Percentiles rank a stretch among this genome's conserved stretches.
Evolutionary conservation across 2,113 vertebrate genomes (phyloP).

Genomic region (Ictidomys tridecemlineatus): DNA sequence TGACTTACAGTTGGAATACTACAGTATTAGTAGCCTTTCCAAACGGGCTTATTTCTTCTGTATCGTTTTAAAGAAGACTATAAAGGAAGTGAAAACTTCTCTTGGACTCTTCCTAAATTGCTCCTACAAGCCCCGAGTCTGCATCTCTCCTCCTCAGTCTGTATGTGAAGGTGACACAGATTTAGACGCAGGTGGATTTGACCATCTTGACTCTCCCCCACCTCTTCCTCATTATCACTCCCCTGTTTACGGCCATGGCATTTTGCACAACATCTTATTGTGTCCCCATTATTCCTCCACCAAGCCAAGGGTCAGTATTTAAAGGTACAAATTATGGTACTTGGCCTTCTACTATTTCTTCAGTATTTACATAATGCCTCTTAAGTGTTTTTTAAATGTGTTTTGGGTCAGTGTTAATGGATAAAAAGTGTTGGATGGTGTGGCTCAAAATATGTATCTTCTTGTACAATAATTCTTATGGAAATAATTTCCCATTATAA

Average conservation of each 20-base stretch:
- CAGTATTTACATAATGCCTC: slow-evolving; percentile 67
- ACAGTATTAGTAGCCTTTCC: background rate
- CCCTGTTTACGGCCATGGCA: background rate
- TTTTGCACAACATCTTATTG: background rate
- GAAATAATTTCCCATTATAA: slow-evolving; percentile 57
- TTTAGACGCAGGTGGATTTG: background rate
- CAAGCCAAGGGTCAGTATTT: slow-evolving; percentile 33
- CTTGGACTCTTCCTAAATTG: background rate
- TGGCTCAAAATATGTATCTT: slow-evolving; percentile 23
- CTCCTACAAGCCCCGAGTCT: background rate
- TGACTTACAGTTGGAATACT: background rate
- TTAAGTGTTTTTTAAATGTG: slow-evolving; percentile 74
- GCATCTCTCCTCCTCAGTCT: background rate
- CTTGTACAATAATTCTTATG: slow-evolving; percentile 50
- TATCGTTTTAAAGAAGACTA: background rate
- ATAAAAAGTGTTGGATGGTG: slow-evolving; percentile 57
- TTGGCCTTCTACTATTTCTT: slow-evolving; percentile 16
- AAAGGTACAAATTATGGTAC: slow-evolving; percentile 26
- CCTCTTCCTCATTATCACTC: background rate
- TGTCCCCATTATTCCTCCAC: background rate
- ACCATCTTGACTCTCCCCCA: background rate
- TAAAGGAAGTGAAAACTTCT: background rate
- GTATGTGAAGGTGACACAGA: background rate
- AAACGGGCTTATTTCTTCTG: background rate
- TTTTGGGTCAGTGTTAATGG: slow-evolving; percentile 71